Evolutionary conservation across 2,797 vertebrate species (phyloP).

Genomic region (Micrastur ruficollis): DNA sequence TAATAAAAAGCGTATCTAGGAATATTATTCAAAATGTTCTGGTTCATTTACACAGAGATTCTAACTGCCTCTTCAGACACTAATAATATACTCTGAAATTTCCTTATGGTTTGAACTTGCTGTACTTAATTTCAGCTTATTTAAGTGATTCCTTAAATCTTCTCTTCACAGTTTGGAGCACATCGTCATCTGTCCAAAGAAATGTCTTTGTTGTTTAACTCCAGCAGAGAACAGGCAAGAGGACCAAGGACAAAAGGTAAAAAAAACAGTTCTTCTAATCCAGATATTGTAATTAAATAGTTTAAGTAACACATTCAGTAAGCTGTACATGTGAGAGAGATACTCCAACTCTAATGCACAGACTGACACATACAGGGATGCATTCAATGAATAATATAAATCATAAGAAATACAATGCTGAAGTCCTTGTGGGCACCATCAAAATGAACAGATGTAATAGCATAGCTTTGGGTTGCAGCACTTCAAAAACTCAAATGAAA

Average conservation of each 20-base stretch:
- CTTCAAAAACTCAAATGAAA: background rate
- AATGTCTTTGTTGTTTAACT: background rate
- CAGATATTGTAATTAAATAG: background rate
- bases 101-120: background rate
- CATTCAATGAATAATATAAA: background rate
- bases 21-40: background rate
- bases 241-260: slow-evolving; percentile 15
- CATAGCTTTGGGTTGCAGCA: background rate
- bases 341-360: background rate
- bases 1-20: background rate
- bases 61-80: background rate
- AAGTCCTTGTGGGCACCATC: background rate
- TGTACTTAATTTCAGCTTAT: background rate
- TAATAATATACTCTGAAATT: background rate
- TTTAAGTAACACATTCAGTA: background rate
- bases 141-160: background rate
- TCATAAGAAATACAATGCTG: background rate
- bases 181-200: background rate
- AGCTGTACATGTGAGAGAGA: background rate
- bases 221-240: slow-evolving; percentile 4
- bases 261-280: background rate
- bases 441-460: background rate
- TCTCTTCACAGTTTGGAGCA: background rate
- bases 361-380: background rate
- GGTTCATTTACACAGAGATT: background rate